Conservation (phyloP, 2,113 vertebrate species). For the Rhombomys opimus region DNA sequence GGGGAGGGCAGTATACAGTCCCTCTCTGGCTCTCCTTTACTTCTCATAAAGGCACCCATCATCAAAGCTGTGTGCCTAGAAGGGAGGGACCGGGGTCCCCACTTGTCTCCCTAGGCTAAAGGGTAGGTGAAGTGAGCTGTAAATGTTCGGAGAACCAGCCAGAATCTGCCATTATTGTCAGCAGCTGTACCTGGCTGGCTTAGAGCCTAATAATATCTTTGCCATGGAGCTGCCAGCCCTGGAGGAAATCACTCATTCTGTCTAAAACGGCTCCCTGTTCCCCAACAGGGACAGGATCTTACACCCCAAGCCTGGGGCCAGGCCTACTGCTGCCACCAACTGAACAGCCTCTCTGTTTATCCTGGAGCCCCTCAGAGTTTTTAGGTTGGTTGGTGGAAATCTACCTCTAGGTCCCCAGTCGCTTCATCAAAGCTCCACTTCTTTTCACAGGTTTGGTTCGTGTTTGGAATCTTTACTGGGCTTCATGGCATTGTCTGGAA, state of each 20-base stretch:
- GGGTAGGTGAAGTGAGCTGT: accelerated
- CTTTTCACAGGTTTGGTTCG: accelerated
- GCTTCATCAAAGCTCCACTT: not conserved
- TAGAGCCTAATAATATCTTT: not conserved
- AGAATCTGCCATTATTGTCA: not conserved
- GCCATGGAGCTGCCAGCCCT: too few species aligned
- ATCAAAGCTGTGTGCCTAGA: not conserved
- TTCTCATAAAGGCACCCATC: not conserved
- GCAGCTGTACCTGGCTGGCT: not conserved
- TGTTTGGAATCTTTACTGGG: accelerated
- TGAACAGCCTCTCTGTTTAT: not conserved
- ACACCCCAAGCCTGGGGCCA: not conserved
- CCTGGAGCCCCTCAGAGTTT: not conserved
- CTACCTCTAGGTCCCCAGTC: not conserved
- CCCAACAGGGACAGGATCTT: not conserved
- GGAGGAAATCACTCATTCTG: not conserved
- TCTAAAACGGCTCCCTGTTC: not conserved
- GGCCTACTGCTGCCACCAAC: not conserved
- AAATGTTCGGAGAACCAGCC: not conserved
- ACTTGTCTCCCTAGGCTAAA: not conserved
- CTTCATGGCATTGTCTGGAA: not conserved
- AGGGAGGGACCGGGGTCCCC: not conserved
- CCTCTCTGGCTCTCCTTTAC: not conserved
- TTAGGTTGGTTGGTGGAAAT: not conserved
- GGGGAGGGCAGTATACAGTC: not conserved